phyloP scores from a whole-genome alignment of 2,797 vertebrate genomes.

The Microtus agrestis region DNA sequence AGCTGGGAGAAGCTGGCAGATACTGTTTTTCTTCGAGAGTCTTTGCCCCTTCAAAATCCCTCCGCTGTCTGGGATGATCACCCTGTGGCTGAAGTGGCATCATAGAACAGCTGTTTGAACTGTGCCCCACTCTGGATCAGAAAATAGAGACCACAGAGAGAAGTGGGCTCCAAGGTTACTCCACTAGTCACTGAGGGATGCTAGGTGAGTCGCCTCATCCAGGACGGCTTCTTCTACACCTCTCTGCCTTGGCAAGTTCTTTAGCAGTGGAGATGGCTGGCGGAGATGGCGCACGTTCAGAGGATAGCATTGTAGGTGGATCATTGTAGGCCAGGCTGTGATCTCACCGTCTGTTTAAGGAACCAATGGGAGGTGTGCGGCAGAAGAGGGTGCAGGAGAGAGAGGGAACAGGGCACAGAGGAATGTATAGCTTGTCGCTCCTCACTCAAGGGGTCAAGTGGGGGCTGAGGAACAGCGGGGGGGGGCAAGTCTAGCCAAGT shows the following conservation, averaged over 20 bases:
- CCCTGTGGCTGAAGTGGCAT: not conserved
- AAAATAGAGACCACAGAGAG: constrained; percentile 45
- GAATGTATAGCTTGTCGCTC: not conserved
- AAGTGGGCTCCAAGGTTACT: not conserved
- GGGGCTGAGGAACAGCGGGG: not conserved
- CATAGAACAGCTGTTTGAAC: not conserved
- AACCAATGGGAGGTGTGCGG: not conserved
- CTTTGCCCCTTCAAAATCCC: not conserved
- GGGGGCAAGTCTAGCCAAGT: not conserved
- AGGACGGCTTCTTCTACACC: not conserved
- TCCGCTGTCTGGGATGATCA: not conserved
- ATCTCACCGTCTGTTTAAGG: not conserved
- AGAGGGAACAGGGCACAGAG: not conserved
- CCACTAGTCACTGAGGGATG: not conserved
- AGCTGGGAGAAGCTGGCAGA: not conserved
- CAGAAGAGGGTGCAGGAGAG: not conserved
- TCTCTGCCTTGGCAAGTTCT: not conserved
- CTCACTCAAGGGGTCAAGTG: not conserved
- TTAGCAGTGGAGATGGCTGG: not conserved
- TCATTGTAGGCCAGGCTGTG: too few species aligned
- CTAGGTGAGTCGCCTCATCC: not conserved
- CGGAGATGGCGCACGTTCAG: not conserved
- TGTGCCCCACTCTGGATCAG: constrained; percentile 17
- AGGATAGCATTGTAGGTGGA: not conserved
- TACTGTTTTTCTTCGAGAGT: not conserved